A percentile compares a stretch with the other conserved stretches of the same genome.
These are phyloP conservation scores for Euzophera pinguis DNA, from an alignment of 2,888 invertebrate genomes.

Conservation along the genomic window DNA sequence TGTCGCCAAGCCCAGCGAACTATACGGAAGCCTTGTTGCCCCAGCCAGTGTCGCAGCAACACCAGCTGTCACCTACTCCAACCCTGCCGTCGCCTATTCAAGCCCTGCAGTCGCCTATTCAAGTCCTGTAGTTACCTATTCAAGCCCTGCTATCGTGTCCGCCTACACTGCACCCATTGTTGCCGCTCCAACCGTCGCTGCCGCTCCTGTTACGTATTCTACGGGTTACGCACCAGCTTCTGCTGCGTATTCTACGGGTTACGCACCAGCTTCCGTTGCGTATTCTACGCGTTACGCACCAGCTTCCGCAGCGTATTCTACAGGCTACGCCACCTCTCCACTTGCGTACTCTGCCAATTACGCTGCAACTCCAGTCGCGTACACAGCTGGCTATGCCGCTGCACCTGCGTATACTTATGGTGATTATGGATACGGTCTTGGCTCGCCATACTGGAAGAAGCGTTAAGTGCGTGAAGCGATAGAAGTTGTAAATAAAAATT, in stretches of 20 bases:
- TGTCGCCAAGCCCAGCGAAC: constrained; percentile 4
- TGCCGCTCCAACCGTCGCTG: neutral
- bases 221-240: neutral
- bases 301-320: neutral
- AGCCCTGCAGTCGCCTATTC: neutral
- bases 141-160: neutral
- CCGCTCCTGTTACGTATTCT: neutral
- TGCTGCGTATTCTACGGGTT: neutral
- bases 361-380: neutral
- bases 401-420: constrained; percentile 6
- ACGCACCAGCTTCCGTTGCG: neutral
- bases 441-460: constrained; percentile 6
- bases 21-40: neutral
- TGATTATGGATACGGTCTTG: constrained; percentile 5
- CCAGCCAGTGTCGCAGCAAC: neutral
- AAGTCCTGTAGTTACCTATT: too few species aligned
- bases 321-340: constrained; percentile 4
- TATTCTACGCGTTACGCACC: neutral
- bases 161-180: neutral
- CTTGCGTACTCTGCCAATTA: constrained; percentile 4
- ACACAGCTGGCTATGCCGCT: constrained; percentile 6
- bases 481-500: too few species aligned
- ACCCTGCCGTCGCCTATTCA: neutral
- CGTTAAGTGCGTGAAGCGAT: constrained; percentile 6
- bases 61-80: neutral